Percentiles rank a stretch among this genome's conserved stretches.
Evolutionary conservation across 2,797 vertebrate species (phyloP).

Genomic region (Pangasius mekongensis): DNA sequence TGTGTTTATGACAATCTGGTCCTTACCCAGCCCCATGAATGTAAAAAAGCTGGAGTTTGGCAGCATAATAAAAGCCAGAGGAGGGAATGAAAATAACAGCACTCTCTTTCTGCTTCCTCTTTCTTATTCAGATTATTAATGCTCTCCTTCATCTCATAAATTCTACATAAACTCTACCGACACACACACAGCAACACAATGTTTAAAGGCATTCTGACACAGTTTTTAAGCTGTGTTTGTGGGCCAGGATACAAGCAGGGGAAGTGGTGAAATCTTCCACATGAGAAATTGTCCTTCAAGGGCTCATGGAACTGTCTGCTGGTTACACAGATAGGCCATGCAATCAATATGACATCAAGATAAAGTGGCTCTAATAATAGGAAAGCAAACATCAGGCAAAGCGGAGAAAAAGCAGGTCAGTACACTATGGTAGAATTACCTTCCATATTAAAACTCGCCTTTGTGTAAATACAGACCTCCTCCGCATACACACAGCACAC

Average conservation of each 20-base stretch:
- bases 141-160: slow-evolving; percentile 24
- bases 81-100: slow-evolving; percentile 35
- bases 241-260: slow-evolving; percentile 4
- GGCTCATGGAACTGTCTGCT: slow-evolving; percentile 46
- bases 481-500: slow-evolving; percentile 6
- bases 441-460: slow-evolving; percentile 31
- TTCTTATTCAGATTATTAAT: slow-evolving; percentile 31
- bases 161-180: slow-evolving; percentile 11
- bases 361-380: slow-evolving; percentile 59
- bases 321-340: slow-evolving; percentile 41
- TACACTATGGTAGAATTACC: slow-evolving; percentile 18
- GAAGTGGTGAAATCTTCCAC: slow-evolving; percentile 33
- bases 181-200: slow-evolving; percentile 11
- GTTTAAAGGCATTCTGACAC: slow-evolving; percentile 37
- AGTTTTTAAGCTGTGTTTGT: slow-evolving; percentile 17
- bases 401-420: slow-evolving; percentile 42
- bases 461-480: slow-evolving; percentile 15
- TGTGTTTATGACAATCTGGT: not conserved
- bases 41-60: slow-evolving; percentile 4
- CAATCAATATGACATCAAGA: slow-evolving; percentile 60
- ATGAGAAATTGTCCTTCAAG: slow-evolving; percentile 49
- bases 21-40: slow-evolving; percentile 10
- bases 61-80: slow-evolving; percentile 27
- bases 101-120: slow-evolving; percentile 49
- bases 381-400: slow-evolving; percentile 47